phyloP scores from a whole-genome alignment of 2,113 vertebrate species.

The Heloderma charlesbogerti region DNA sequence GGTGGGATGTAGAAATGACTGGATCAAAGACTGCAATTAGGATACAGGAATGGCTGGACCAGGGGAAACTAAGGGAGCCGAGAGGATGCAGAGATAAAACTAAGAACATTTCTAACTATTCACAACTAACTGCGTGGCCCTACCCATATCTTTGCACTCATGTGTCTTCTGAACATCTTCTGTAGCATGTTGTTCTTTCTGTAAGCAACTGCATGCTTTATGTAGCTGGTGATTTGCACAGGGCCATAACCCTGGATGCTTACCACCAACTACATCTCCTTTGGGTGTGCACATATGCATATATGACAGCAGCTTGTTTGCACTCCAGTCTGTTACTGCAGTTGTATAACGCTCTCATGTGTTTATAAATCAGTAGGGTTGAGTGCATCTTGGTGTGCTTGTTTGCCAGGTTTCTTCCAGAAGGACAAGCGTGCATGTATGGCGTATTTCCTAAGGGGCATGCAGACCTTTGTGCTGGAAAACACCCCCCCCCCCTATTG shows the following conservation, averaged over 20 bases:
- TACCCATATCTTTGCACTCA: not conserved
- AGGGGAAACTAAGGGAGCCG: not conserved
- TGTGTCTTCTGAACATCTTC: not conserved
- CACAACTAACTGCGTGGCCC: not conserved
- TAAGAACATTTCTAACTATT: not conserved
- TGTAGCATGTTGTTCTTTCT: not conserved
- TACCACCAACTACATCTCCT: not conserved
- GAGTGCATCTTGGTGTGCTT: not conserved
- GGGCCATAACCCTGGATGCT: not conserved
- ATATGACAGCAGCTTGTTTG: not conserved
- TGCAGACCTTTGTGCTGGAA: constrained; percentile 4
- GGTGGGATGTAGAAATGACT: not conserved
- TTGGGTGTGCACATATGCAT: not conserved
- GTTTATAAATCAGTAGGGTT: not conserved
- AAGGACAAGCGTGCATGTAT: not conserved
- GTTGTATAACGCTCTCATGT: not conserved
- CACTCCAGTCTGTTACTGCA: not conserved
- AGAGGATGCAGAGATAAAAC: not conserved
- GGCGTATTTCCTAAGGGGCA: constrained; percentile 11
- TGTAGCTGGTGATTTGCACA: not conserved
- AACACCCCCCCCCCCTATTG: too few species aligned
- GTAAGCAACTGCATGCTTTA: not conserved
- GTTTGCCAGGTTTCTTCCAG: not conserved
- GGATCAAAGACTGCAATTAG: not conserved
- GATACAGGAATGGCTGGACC: not conserved